A percentile compares a stretch with the other conserved stretches of the same genome.
phyloP scores from a whole-genome alignment of 2,797 vertebrate species.

The Coregonus suidteri region DNA sequence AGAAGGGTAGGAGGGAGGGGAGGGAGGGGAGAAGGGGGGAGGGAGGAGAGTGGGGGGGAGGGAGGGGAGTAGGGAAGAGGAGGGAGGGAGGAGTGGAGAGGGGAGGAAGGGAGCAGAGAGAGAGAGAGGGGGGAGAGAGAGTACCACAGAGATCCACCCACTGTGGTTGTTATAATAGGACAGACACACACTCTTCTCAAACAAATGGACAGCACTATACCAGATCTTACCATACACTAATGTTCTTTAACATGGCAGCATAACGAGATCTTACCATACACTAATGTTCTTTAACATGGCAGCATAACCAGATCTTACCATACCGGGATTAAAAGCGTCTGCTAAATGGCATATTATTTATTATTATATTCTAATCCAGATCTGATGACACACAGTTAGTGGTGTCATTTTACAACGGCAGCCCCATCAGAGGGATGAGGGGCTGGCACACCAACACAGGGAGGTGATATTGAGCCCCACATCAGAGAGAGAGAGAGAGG shows the following conservation, averaged over 20 bases:
- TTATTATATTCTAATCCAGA: too few species aligned
- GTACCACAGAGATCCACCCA: constrained; percentile 1
- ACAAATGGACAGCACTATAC: constrained; percentile 48
- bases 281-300: constrained; percentile 42
- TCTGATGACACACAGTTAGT: constrained; percentile 66
- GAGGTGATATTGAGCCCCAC: too few species aligned
- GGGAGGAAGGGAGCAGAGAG: neutral
- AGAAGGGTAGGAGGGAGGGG: neutral
- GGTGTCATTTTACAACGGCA: too few species aligned
- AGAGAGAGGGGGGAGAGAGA: neutral
- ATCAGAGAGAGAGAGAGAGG: too few species aligned
- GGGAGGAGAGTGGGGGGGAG: neutral
- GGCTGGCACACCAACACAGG: constrained; percentile 56
- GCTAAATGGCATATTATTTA: too few species aligned
- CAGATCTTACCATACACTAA: too few species aligned
- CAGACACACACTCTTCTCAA: constrained; percentile 36
- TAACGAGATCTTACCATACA: too few species aligned
- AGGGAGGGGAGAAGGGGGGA: neutral
- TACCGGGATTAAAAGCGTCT: too few species aligned
- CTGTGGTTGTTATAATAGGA: constrained; percentile 14
- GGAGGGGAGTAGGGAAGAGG: neutral
- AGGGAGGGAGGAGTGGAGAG: neutral
- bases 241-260: constrained; percentile 42
- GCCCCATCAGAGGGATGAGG: constrained; percentile 69
- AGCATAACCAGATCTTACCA: too few species aligned